These are phyloP conservation scores for Tetrao urogallus DNA, from an alignment of 2,113 vertebrate species.

Conservation along the genomic window DNA sequence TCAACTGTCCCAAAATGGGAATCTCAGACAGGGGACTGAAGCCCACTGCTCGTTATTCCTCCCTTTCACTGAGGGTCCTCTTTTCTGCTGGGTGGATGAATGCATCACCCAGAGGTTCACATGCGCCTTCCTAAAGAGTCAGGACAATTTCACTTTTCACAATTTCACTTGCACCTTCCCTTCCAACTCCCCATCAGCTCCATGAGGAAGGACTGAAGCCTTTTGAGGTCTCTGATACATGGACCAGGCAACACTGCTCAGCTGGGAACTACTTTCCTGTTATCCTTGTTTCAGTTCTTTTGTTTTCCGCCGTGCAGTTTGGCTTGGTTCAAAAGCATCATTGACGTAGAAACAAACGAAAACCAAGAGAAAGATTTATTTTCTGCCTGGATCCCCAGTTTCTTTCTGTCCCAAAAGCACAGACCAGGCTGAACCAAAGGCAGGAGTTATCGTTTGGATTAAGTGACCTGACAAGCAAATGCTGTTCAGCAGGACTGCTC, in stretches of 20 bases:
- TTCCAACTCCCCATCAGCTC: background rate
- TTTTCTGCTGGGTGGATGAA: background rate
- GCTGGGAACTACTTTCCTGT: background rate
- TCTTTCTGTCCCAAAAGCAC: constrained; percentile 38
- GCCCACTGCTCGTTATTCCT: background rate
- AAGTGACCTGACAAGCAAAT: constrained; percentile 20
- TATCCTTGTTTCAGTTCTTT: background rate
- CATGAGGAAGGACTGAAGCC: background rate
- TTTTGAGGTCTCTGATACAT: constrained; percentile 22
- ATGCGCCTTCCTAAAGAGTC: background rate
- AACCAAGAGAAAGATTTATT: constrained; percentile 22
- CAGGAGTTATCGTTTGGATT: constrained; percentile 19
- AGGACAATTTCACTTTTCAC: background rate
- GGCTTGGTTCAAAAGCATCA: background rate
- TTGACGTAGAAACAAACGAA: background rate
- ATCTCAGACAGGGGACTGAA: background rate
- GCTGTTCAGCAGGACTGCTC: background rate
- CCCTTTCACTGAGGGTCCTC: background rate
- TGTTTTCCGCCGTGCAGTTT: background rate
- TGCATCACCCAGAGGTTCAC: background rate
- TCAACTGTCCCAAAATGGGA: background rate
- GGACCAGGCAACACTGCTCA: background rate
- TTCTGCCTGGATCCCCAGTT: background rate
- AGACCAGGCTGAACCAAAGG: constrained; percentile 43
- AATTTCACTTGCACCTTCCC: background rate